phyloP scores from a whole-genome alignment of 1,140 invertebrate species.

The Drosophila takahashii region DNA sequence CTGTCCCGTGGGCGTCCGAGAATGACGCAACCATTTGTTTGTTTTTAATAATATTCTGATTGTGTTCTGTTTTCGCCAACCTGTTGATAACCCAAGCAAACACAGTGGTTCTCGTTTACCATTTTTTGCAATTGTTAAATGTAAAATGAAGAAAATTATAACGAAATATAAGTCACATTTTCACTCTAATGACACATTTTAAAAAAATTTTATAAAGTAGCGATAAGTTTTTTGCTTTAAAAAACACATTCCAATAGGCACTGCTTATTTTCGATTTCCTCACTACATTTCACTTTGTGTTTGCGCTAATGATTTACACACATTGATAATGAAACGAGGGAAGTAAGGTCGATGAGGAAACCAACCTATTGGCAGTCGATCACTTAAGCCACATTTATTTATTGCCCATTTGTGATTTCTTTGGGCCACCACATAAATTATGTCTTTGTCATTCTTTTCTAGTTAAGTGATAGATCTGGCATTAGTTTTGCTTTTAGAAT shows the following conservation, averaged over 20 bases:
- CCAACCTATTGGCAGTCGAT: no score
- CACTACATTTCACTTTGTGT: background rate
- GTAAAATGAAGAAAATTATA: no score
- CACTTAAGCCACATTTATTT: conserved; percentile 27
- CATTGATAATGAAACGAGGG: background rate
- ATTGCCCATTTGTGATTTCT: conserved; percentile 22
- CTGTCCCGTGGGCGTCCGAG: conserved; percentile 46
- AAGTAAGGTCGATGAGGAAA: background rate
- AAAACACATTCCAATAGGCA: no score
- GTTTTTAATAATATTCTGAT: conserved; percentile 30
- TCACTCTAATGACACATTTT: no score
- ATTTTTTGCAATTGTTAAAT: background rate
- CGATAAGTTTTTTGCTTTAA: no score
- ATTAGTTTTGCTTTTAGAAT: conserved; percentile 10
- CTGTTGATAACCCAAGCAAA: conserved; percentile 46
- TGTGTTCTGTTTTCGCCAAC: conserved; percentile 31
- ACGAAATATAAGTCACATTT: no score
- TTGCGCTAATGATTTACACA: background rate
- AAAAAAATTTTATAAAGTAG: no score
- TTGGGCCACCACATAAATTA: conserved; percentile 20
- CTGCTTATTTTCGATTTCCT: no score
- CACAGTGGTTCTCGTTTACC: conserved; percentile 1
- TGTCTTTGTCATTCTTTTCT: conserved; percentile 11
- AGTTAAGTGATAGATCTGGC: conserved; percentile 11
- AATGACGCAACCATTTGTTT: conserved; percentile 60